Evolutionary conservation across 1,140 invertebrate genomes (phyloP), one percentile per base, ranked within the genome.

Genomic region (Stenopsyche tienmushanensis): DNA sequence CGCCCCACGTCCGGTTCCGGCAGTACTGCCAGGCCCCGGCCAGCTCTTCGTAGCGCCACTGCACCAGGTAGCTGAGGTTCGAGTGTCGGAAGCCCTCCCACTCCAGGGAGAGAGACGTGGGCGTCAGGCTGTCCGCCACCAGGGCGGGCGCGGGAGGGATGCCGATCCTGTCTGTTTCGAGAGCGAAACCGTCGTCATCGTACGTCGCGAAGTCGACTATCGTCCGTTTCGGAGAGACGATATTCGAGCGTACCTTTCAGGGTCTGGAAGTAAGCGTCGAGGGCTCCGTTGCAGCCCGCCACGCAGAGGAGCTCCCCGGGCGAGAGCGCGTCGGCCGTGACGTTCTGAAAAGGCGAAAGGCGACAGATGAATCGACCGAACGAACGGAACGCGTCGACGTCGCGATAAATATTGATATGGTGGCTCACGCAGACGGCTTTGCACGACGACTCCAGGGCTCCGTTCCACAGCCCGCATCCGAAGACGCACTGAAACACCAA

Each of bases 211-310:
- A 7, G 25, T 39, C 29, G 42, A 20, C 21, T 15, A 20, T 2
- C 9, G 1, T 58, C 20, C 10, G 15, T 21, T 15, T 58, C 24
- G 9, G 17, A 2, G 7, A 9, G 29, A 18, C 18, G 29, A 26
- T 39, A 10, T 24, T 1, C 10, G 1, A 26, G 3, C 21, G 72
- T 80, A 90, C 88, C 83, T 85, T 86, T 85, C 57, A 90, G 77
- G 74, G 84, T 84, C 75, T 90, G 84, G 73, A 88, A 86, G 75
- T 93, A 90, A 63, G 83, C 78, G 71, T 86, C 88, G 53, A 91
- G 75, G 45, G 90, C 89, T 75, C 89, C 85, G 76, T 90, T 87
- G 77, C 92, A 90, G 58, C 89, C 91, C 76, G 88, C 84, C n/a
- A 89, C 85, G 73, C 90, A 92, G 72, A 89, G 90, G 2, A 91